Conservation (phyloP, 2,888 invertebrate species). For the Elegia similella region DNA sequence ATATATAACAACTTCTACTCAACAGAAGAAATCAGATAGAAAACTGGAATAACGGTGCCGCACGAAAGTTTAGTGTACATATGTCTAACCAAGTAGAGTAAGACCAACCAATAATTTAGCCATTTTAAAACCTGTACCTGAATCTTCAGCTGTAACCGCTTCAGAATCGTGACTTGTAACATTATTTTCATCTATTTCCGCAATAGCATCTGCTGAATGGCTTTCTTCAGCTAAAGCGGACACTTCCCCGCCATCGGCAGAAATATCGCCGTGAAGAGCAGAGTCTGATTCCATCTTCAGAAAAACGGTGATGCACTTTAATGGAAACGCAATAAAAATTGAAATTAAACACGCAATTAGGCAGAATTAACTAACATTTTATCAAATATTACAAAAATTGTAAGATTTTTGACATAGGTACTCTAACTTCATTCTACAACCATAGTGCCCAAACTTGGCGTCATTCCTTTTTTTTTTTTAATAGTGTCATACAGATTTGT, state of each 20-base stretch:
- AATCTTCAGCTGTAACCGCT: conserved; percentile 49
- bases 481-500: neutral
- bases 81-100: neutral
- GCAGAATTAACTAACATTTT: conserved; percentile 44
- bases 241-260: conserved; percentile 78
- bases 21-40: conserved; percentile 1
- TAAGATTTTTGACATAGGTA: conserved; percentile 53
- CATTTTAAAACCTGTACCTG: conserved; percentile 40
- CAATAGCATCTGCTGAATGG: conserved; percentile 55
- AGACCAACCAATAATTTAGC: neutral
- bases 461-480: conserved; percentile 19
- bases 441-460: conserved; percentile 39
- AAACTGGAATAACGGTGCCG: conserved; percentile 11
- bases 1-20: neutral
- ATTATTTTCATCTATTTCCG: conserved; percentile 61
- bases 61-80: neutral
- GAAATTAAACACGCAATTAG: conserved; percentile 42
- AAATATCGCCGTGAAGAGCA: conserved; percentile 57
- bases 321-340: conserved; percentile 49
- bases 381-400: conserved; percentile 38
- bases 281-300: conserved; percentile 69
- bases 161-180: conserved; percentile 58
- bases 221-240: conserved; percentile 67
- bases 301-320: conserved; percentile 28
- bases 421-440: conserved; percentile 24